These are phyloP conservation scores for Abrostola triplasia DNA, from an alignment of 2,888 invertebrate species.

Conservation along the genomic window DNA sequence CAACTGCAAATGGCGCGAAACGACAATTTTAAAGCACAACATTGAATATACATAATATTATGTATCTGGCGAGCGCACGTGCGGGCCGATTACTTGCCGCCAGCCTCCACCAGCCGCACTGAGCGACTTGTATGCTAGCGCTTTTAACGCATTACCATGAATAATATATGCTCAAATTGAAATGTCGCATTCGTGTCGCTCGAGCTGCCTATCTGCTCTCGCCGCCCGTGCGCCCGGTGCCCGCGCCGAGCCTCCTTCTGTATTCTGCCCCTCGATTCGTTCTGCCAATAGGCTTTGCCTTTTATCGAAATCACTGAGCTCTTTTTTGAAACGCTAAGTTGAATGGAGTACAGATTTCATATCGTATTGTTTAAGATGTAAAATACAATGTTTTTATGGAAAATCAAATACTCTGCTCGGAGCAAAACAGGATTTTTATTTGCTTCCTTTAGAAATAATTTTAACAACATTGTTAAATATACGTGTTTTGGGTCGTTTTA, in stretches of 20 bases:
- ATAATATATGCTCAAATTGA: constrained; percentile 88
- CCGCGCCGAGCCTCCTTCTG: constrained; percentile 70
- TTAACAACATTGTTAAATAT: constrained; percentile 35
- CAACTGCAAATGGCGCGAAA: constrained; percentile 84
- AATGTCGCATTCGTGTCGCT: constrained; percentile 87
- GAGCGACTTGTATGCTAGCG: constrained; percentile 81
- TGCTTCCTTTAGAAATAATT: constrained; percentile 20
- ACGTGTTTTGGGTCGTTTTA: constrained; percentile 43
- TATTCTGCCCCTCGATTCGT: constrained; percentile 77
- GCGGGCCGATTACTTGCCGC: constrained; percentile 82
- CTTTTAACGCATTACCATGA: constrained; percentile 88
- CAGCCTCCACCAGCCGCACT: constrained; percentile 64
- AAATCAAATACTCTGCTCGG: background rate
- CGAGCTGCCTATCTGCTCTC: constrained; percentile 79
- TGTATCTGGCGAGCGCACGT: constrained; percentile 80
- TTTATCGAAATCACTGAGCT: constrained; percentile 76
- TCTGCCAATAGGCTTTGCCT: constrained; percentile 82
- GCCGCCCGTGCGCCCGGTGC: constrained; percentile 51
- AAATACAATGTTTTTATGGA: constrained; percentile 17
- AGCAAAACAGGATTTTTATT: constrained; percentile 19
- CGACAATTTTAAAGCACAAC: constrained; percentile 86
- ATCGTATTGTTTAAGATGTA: constrained; percentile 37
- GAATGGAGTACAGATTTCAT: constrained; percentile 53
- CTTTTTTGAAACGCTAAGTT: constrained; percentile 63
- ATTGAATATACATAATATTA: constrained; percentile 82